Evolutionary conservation across 2,888 invertebrate species (phyloP).

Genomic region (Lochmaea crataegi): DNA sequence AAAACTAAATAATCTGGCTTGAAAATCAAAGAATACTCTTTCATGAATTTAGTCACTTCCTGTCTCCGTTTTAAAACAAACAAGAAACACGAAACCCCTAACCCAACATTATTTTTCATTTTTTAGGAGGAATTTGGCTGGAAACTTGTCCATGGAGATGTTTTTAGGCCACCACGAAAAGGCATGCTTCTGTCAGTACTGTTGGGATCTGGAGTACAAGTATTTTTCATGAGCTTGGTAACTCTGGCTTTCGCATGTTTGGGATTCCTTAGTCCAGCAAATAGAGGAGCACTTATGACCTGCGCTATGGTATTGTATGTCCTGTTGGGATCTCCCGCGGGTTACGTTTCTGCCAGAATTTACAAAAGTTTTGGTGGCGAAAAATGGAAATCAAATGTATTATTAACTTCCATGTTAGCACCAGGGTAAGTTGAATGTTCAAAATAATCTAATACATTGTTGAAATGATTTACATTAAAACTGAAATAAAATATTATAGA

Average conservation of each 20-base stretch:
- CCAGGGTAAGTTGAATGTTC: slow-evolving; percentile 80
- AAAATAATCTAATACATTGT: not conserved
- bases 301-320: slow-evolving; percentile 97
- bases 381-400: slow-evolving; percentile 98
- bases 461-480: not conserved
- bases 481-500: slow-evolving; percentile 67
- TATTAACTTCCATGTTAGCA: slow-evolving; percentile 95
- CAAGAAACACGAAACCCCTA: too few species aligned
- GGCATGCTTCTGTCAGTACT: slow-evolving; percentile 97
- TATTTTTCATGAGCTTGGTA: slow-evolving; percentile 94
- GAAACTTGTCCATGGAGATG: slow-evolving; percentile 98
- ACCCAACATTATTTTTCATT: not conserved
- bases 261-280: slow-evolving; percentile 98
- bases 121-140: slow-evolving; percentile 92
- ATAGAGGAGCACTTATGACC: slow-evolving; percentile 98
- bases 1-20: too few species aligned
- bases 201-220: slow-evolving; percentile 96
- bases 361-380: slow-evolving; percentile 99
- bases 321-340: slow-evolving; percentile 96
- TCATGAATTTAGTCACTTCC: too few species aligned
- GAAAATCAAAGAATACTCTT: too few species aligned
- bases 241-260: slow-evolving; percentile 98
- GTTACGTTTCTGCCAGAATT: slow-evolving; percentile 95
- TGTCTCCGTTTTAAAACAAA: too few species aligned
- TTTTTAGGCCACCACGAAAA: slow-evolving; percentile 95